phyloP scores from a whole-genome alignment of 1,140 invertebrate species.

The Dufourea novaeangliae region DNA sequence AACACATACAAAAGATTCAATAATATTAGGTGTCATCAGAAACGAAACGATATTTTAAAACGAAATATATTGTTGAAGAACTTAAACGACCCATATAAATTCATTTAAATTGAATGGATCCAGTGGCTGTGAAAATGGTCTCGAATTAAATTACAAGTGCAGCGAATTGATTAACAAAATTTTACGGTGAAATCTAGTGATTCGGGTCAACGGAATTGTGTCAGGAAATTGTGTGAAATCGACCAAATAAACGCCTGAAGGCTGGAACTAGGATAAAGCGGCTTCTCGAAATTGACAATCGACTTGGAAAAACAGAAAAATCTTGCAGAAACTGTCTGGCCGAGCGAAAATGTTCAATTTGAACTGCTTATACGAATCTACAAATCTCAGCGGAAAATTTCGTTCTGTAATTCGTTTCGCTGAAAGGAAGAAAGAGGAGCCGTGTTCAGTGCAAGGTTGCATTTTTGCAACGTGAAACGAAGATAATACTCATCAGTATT shows the following conservation, averaged over 20 bases:
- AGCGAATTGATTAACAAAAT: background rate
- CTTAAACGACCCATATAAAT: background rate
- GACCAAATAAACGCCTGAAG: background rate
- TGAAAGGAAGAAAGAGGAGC: background rate
- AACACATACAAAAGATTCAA: too few species aligned
- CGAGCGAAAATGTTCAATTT: slow-evolving; percentile 8
- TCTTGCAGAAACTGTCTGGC: background rate
- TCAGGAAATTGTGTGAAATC: background rate
- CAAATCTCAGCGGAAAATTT: background rate
- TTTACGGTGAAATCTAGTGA: background rate
- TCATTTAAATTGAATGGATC: background rate
- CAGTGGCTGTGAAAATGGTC: background rate
- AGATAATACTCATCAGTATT: background rate
- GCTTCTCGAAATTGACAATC: slow-evolving; percentile 12
- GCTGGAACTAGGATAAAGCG: background rate
- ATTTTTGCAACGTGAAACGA: background rate
- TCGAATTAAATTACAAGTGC: background rate
- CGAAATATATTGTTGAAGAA: too few species aligned
- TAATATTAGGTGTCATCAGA: too few species aligned
- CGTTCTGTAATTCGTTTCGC: background rate
- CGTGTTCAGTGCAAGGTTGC: background rate
- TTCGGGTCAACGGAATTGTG: too few species aligned
- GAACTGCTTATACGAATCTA: background rate
- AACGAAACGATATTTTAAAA: too few species aligned
- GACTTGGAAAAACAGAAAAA: background rate